Evolutionary conservation across 2,113 vertebrate genomes (phyloP).

Genomic region (Spermophilus dauricus): DNA sequence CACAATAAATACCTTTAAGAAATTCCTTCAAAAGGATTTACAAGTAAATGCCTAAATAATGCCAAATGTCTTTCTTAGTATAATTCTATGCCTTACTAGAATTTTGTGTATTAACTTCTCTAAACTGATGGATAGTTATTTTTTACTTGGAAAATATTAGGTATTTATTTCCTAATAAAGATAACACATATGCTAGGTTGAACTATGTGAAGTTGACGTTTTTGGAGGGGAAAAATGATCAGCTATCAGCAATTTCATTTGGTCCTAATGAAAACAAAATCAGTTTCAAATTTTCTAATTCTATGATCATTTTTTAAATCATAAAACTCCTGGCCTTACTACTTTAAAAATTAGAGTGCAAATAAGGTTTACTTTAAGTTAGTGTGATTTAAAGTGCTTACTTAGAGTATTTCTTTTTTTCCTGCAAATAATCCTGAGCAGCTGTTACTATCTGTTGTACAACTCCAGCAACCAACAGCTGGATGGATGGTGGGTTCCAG

Average conservation of each 20-base stretch:
- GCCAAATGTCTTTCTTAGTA: neutral
- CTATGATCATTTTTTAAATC: constrained; percentile 15
- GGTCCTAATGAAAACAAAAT: constrained; percentile 45
- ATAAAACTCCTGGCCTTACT: constrained; percentile 58
- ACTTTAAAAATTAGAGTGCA: neutral
- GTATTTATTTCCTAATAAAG: neutral
- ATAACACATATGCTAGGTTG: constrained; percentile 2
- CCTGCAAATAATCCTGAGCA: constrained; percentile 95
- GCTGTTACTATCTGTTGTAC: constrained; percentile 97
- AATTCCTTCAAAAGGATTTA: constrained; percentile 55
- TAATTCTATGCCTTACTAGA: constrained; percentile 1
- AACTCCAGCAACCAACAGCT: constrained; percentile 95
- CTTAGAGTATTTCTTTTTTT: constrained; percentile 90
- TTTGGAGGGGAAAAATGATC: neutral
- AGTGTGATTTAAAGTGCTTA: constrained; percentile 86
- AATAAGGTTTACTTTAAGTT: constrained; percentile 61
- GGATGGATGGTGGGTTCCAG: constrained; percentile 95
- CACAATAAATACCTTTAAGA: neutral
- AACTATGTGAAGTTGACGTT: constrained; percentile 22
- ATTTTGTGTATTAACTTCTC: constrained; percentile 24
- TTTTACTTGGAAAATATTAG: constrained; percentile 7
- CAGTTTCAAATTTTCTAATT: constrained; percentile 8
- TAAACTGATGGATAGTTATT: neutral
- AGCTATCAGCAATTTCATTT: constrained; percentile 26
- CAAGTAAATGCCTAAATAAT: constrained; percentile 42